These are phyloP conservation scores for Cecropterus lyciades DNA, from an alignment of 1,140 invertebrate species.

Conservation along the genomic window DNA sequence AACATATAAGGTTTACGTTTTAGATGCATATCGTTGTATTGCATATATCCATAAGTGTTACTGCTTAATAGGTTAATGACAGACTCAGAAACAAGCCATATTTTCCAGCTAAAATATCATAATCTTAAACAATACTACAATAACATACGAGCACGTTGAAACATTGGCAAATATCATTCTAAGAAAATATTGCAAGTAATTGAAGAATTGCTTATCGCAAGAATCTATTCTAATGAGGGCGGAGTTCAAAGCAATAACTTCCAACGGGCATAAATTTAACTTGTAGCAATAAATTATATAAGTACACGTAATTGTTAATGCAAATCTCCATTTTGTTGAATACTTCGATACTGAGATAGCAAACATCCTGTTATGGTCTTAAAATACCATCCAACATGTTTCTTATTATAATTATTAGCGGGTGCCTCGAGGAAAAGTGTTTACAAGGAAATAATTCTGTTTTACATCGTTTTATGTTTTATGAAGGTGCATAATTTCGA, in stretches of 20 bases:
- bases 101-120: too few relatives aligned
- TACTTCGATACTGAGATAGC: slow-evolving; percentile 3
- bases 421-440: slow-evolving; percentile 13
- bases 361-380: slow-evolving; percentile 28
- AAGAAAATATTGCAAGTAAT: neutral
- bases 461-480: slow-evolving; percentile 4
- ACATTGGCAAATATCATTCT: too few relatives aligned
- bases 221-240: slow-evolving; percentile 27
- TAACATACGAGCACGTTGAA: too few relatives aligned
- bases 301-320: slow-evolving; percentile 24
- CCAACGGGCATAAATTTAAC: slow-evolving; percentile 25
- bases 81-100: too few relatives aligned
- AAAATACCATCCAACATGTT: slow-evolving; percentile 14
- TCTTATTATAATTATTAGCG: slow-evolving; percentile 15
- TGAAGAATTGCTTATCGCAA: slow-evolving; percentile 18
- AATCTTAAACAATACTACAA: too few relatives aligned
- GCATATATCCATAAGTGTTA: too few relatives aligned
- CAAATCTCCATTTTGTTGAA: slow-evolving; percentile 16
- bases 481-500: neutral
- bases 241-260: slow-evolving; percentile 26
- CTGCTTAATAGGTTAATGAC: too few relatives aligned
- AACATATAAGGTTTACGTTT: too few relatives aligned
- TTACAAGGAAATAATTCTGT: slow-evolving; percentile 26
- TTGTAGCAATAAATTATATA: slow-evolving; percentile 19
- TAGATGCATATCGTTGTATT: too few relatives aligned